Base-by-base conservation (phyloP, 2,888 invertebrate genomes). In the Boloria euphrosyne region DNA sequence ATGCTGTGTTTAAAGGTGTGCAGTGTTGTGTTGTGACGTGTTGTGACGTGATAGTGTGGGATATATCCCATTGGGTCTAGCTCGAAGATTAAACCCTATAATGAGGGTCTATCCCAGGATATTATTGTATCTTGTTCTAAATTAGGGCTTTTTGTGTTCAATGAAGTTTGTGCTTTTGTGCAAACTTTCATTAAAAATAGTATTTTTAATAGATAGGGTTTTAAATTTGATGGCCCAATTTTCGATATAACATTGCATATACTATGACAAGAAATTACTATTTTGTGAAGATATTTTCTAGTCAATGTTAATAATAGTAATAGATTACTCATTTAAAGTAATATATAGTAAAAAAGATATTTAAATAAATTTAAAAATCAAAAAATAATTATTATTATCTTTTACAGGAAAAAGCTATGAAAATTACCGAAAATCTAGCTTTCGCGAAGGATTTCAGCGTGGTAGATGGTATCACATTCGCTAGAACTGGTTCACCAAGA, bases 1-100 rank as follows among this genome's bases (percentile, higher is more conserved):
- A 90, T 94, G 77, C 89, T 95, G 84, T 96, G 96, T 81, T 85
- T 96, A 72, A 96, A 96, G 94, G 96, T 96, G 93, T 93, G 83
- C 72, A 75, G 83, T 84, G 88, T 73, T 80, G 87, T 86, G 86
- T 72, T 75, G 78, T 80, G 79, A 75, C 44, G 44, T 53, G 18
- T 50, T 52, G 52, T 54, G 38, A 22, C 46, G 57, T 57, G 57
- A 22, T 46, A 14, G 31, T 38, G 31, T 22, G 27, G 18, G 51
- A 52, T 52, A 52, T n/a, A 38, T 38, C 31, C 31, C 31, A 38
- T 38, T 38, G 31, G 31, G 51, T n/a, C 22, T 57, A 46, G 16
- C 46, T 10, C 18, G n/a, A 53, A 22, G 44, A 55, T n/a, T 55
- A 22, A 7, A n/a, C n/a, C 22, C 55, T 57, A 18, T n/a, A 43